Conservation (phyloP, 2,888 invertebrate species). For the Frankliniella fusca region DNA sequence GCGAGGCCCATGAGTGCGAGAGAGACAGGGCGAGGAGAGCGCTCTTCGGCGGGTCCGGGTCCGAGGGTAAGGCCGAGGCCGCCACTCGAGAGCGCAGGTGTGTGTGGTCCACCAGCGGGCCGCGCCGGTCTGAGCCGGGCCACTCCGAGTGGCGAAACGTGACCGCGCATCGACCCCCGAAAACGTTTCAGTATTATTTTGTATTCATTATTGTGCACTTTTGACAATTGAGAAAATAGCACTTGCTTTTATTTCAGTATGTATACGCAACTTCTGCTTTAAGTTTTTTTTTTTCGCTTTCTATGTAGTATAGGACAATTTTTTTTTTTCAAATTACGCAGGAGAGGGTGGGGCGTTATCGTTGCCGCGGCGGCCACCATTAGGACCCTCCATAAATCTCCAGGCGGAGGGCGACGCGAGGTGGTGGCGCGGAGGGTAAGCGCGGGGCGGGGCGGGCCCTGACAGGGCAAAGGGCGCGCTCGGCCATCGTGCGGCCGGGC, state of each 20-base stretch:
- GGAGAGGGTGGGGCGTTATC: conserved; percentile 5
- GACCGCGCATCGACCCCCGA: not conserved
- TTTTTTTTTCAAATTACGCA: not conserved
- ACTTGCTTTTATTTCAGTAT: no score
- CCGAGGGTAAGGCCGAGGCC: not conserved
- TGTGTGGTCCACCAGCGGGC: not conserved
- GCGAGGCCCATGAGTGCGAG: no score
- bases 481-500: no score
- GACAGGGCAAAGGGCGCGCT: not conserved
- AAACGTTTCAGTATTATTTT: no score
- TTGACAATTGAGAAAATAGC: no score
- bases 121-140: not conserved
- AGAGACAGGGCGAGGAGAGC: not conserved
- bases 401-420: not conserved
- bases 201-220: no score
- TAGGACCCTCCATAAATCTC: conserved; percentile 9
- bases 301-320: not conserved
- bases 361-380: not conserved
- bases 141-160: not conserved
- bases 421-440: not conserved
- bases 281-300: no score
- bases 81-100: not conserved
- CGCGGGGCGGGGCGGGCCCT: not conserved
- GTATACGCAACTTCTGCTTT: no score
- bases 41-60: not conserved